Evolutionary conservation across 1,140 invertebrate genomes (phyloP), one percentile per base, ranked within the genome.

Genomic region (Cotesia chilonis): DNA sequence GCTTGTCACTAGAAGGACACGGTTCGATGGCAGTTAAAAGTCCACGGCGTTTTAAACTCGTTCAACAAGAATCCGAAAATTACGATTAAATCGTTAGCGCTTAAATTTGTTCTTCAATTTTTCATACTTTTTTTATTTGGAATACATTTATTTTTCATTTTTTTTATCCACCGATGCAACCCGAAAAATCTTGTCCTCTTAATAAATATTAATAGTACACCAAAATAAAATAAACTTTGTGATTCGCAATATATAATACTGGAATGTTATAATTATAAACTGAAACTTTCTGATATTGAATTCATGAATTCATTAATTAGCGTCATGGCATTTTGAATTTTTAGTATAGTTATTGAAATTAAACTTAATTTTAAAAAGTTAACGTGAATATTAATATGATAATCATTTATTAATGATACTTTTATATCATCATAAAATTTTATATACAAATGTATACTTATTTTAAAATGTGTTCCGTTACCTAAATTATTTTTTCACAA

Each of bases 61-160:
- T 96, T 28, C 94, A 95, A 82, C 94, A 96, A 84, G 94, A 96
- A 85, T 95, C 94, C 3, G 93, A 95, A 85, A 95, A 92, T 73
- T 95, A 95, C 79, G 94, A 96, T 81, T 96, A 94, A 91, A 78
- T 61, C 38, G 2, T 57, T 10, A 41, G 1, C 38, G 2, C 35
- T 9, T 54, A 41, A 17, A 38, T 65, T 47, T 47, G 2, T 47
- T 47, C 4, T 52, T 14, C 28, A 57, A 28, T 28, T 28, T 28
- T 28, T 28, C 28, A 28, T 28, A 28, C 28, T 28, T 28, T 28
- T 3, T 28, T 28, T 28, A 28, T 28, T 28, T 28, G 28, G 1
- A 28, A 28, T 28, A 64, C 28, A 52, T 28, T 71, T 64, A 64
- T 64, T 63, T 71, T 38, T 52, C 64, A 64, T 41, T 47, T 38